A percentile compares a stretch with the other conserved stretches of the same genome.
Evolutionary conservation across 2,888 invertebrate species (phyloP).

Genomic region (Helicoverpa assulta): DNA sequence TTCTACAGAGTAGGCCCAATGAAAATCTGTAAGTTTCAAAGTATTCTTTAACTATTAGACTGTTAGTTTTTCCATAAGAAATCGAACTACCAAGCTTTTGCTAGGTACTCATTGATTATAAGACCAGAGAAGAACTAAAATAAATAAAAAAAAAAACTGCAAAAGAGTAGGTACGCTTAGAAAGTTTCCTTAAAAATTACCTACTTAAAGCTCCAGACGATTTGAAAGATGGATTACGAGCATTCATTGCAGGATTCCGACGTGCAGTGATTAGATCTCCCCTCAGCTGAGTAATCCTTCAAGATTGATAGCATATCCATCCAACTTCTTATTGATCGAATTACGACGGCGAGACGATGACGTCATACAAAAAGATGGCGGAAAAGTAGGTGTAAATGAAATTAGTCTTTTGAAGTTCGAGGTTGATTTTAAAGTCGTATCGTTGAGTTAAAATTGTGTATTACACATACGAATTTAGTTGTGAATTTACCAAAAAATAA

Average conservation of each 20-base stretch:
- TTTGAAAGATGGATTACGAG: constrained; percentile 40
- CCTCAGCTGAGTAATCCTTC: constrained; percentile 34
- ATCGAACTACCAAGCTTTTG: too few species aligned
- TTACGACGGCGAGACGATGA: constrained; percentile 29
- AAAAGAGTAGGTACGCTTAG: too few species aligned
- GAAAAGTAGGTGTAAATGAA: neutral
- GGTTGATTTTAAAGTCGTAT: neutral
- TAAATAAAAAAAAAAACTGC: neutral
- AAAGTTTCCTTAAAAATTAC: neutral
- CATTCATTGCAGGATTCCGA: constrained; percentile 34
- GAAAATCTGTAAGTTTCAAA: constrained; percentile 46
- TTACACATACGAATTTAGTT: too few species aligned
- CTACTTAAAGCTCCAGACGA: constrained; percentile 15
- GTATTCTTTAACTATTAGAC: constrained; percentile 42
- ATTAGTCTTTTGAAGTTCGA: neutral
- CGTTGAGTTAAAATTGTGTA: too few species aligned
- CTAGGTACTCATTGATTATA: too few species aligned
- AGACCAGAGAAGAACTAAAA: too few species aligned
- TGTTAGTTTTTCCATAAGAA: constrained; percentile 10
- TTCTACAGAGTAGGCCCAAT: constrained; percentile 9
- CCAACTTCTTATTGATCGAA: constrained; percentile 46
- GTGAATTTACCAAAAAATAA: too few species aligned
- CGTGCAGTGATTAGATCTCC: constrained; percentile 50
- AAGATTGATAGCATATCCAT: constrained; percentile 52
- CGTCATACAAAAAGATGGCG: constrained; percentile 33